Conservation (phyloP, 2,888 invertebrate genomes). For the Mimachlamys varia region DNA sequence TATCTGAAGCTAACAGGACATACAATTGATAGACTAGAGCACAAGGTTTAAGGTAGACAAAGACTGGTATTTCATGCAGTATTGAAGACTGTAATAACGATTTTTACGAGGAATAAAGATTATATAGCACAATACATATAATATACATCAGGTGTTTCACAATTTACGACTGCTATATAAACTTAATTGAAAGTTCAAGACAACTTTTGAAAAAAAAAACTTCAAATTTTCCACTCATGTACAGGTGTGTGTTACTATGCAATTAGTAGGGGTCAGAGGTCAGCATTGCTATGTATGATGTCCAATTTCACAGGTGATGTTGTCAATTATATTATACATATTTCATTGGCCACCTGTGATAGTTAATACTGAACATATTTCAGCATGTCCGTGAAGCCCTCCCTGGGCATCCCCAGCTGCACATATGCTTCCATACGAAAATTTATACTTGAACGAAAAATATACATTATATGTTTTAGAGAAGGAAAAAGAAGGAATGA, state of each 20-base stretch:
- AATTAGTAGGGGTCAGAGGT: not conserved
- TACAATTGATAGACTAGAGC: not conserved
- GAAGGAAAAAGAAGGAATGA: not conserved
- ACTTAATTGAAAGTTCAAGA: constrained; percentile 24
- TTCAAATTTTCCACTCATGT: not conserved
- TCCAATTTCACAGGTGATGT: not conserved
- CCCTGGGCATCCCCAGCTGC: not conserved
- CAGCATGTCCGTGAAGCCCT: too few species aligned
- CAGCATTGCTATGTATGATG: not conserved
- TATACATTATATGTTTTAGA: not conserved
- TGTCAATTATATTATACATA: constrained; percentile 1
- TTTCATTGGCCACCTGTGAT: constrained; percentile 31
- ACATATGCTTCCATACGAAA: not conserved
- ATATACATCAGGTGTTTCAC: constrained; percentile 7
- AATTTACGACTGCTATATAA: constrained; percentile 1
- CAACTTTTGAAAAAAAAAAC: not conserved
- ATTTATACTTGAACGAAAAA: not conserved
- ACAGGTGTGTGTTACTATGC: not conserved
- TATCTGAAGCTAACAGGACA: not conserved
- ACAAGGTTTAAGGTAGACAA: not conserved
- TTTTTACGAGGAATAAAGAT: constrained; percentile 22
- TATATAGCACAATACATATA: not conserved
- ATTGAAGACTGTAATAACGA: constrained; percentile 19
- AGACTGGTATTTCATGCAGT: constrained; percentile 16
- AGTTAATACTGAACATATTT: not conserved